A percentile compares a stretch with the other conserved stretches of the same genome.
phyloP scores from a whole-genome alignment of 2,113 vertebrate genomes.

The Sceloporus undulatus region DNA sequence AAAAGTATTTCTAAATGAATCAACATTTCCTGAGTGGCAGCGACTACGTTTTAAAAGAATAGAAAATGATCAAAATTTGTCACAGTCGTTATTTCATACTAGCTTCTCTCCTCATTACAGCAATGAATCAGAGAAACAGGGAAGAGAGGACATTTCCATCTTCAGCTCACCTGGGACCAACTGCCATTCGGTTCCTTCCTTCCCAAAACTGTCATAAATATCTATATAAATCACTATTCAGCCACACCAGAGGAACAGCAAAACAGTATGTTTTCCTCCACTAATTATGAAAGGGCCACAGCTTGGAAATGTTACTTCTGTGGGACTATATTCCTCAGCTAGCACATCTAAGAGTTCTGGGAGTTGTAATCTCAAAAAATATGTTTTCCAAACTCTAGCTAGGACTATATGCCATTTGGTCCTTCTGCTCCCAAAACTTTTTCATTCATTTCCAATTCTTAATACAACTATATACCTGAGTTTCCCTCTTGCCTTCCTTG shows the following conservation, averaged over 20 bases:
- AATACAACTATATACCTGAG: not conserved
- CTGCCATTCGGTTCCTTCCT: not conserved
- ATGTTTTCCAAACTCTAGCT: not conserved
- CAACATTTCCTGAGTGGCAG: not conserved
- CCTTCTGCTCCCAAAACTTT: not conserved
- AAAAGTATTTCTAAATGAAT: slow-evolving; percentile 22
- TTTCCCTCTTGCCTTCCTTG: not conserved
- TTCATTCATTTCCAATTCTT: not conserved
- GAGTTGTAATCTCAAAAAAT: too few relatives aligned
- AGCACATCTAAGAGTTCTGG: too few relatives aligned
- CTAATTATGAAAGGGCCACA: too few relatives aligned
- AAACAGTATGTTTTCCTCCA: too few relatives aligned
- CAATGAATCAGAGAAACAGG: slow-evolving; percentile 14
- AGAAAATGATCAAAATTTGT: slow-evolving; percentile 40
- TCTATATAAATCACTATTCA: too few relatives aligned
- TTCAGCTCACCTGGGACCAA: not conserved
- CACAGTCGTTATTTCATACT: not conserved
- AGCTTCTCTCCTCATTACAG: not conserved
- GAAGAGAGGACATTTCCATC: not conserved
- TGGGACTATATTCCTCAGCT: too few relatives aligned
- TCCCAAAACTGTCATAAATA: not conserved
- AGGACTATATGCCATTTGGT: not conserved
- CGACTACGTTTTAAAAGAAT: not conserved
- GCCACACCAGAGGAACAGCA: too few relatives aligned
- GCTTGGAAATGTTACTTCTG: too few relatives aligned